phyloP scores from a whole-genome alignment of 92 coral and sea anemone genomes.

The Anthopleura xanthogrammica region DNA sequence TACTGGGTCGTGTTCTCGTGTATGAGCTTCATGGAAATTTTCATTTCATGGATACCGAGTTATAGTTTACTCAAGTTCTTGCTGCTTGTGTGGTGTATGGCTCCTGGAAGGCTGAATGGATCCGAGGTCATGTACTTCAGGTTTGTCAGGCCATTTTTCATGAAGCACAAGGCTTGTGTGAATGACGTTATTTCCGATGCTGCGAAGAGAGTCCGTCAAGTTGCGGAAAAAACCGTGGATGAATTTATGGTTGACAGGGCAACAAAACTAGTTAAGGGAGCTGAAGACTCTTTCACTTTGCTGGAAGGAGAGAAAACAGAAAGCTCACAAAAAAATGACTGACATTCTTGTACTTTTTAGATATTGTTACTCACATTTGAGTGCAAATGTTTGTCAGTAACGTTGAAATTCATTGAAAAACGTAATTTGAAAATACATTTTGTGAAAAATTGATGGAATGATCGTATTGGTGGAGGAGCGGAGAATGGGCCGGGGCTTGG shows the following conservation, averaged over 20 bases:
- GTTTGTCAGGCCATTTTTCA: constrained; percentile 79
- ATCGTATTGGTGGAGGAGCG: too few relatives aligned
- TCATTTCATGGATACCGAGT: constrained; percentile 87
- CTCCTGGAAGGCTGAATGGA: constrained; percentile 81
- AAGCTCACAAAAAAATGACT: background rate
- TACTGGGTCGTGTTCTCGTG: constrained; percentile 90
- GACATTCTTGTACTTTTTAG: background rate
- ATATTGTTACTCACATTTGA: too few relatives aligned
- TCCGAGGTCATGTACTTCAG: constrained; percentile 65
- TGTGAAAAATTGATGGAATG: background rate
- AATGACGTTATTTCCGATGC: constrained; percentile 74
- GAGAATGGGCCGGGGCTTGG: too few relatives aligned
- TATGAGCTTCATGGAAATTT: constrained; percentile 76
- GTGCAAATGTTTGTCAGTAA: too few relatives aligned
- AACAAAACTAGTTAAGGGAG: constrained; percentile 17
- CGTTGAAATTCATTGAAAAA: background rate
- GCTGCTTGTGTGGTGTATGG: constrained; percentile 92
- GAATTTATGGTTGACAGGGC: constrained; percentile 44
- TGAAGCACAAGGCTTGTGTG: constrained; percentile 75
- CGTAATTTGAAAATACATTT: background rate
- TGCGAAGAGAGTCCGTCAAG: constrained; percentile 71
- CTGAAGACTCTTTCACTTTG: constrained; percentile 9
- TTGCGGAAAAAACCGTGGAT: constrained; percentile 60
- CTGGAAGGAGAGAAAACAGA: constrained; percentile 1
- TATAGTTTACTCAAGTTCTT: constrained; percentile 82